A percentile compares a stretch with the other conserved stretches of the same genome.
phyloP scores from a whole-genome alignment of 2,797 vertebrate genomes.

The Sebastes matsubarae region DNA sequence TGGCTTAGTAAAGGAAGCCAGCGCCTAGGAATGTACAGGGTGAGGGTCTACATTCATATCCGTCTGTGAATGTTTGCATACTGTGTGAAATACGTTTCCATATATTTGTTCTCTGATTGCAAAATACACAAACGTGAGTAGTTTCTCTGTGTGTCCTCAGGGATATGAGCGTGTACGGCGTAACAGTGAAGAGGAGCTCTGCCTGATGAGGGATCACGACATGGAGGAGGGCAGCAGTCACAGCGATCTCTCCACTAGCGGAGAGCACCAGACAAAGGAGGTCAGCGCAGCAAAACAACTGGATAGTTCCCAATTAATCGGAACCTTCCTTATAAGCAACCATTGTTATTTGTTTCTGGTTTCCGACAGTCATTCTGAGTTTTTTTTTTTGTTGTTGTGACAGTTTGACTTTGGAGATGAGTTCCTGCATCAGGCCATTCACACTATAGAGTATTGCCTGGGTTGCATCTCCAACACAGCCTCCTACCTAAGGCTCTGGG shows the following conservation, averaged over 20 bases:
- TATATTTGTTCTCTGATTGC: neutral
- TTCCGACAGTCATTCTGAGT: neutral
- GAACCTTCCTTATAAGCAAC: neutral
- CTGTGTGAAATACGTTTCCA: neutral
- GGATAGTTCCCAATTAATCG: neutral
- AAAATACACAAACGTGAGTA: neutral
- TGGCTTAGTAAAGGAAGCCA: slow-evolving; percentile 89
- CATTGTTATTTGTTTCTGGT: neutral
- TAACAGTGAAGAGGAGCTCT: slow-evolving; percentile 93
- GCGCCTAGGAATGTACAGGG: slow-evolving; percentile 87
- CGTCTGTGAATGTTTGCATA: neutral
- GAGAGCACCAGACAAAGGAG: slow-evolving; percentile 84
- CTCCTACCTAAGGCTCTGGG: slow-evolving; percentile 97
- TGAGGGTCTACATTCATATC: slow-evolving; percentile 65
- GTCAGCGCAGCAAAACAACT: slow-evolving; percentile 67
- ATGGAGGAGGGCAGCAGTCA: slow-evolving; percentile 88
- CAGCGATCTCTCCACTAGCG: slow-evolving; percentile 78
- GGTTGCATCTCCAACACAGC: slow-evolving; percentile 98
- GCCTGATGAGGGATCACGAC: slow-evolving; percentile 86
- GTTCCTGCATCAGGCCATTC: slow-evolving; percentile 92
- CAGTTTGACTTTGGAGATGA: slow-evolving; percentile 91
- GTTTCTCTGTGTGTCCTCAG: slow-evolving; percentile 38
- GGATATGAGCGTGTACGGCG: slow-evolving; percentile 92
- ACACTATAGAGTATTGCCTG: slow-evolving; percentile 96
- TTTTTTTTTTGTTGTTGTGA: slow-evolving; percentile 21